These are phyloP conservation scores for Falco rusticolus DNA, from an alignment of 2,797 vertebrate species.

Conservation along the genomic window DNA sequence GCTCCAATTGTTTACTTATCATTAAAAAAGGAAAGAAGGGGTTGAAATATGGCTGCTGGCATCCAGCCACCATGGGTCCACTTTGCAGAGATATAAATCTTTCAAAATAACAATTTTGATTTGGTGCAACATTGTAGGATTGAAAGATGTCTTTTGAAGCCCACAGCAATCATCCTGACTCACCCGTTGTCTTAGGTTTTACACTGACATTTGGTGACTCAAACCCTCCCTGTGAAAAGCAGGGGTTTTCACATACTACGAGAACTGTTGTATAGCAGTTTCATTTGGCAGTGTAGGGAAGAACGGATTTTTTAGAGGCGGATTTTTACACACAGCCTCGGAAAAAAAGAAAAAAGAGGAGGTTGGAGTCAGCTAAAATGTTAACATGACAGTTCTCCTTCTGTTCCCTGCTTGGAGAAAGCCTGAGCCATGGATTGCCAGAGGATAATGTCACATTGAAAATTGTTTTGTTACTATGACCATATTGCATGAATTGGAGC, in stretches of 20 bases:
- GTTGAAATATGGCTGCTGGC: background rate
- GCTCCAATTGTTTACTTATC: fast-evolving
- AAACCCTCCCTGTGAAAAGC: background rate
- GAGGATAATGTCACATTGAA: background rate
- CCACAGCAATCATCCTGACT: background rate
- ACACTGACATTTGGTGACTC: background rate
- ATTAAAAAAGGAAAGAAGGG: background rate
- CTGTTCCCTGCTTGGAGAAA: slow-evolving; percentile 15
- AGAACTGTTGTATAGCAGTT: background rate
- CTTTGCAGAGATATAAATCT: background rate
- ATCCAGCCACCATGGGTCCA: background rate
- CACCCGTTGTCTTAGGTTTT: background rate
- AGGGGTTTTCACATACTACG: background rate
- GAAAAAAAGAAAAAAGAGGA: background rate
- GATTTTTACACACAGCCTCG: slow-evolving; percentile 1
- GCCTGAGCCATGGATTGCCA: background rate
- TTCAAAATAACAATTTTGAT: background rate
- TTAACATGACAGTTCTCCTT: slow-evolving; percentile 48
- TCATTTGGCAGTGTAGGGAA: background rate
- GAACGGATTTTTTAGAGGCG: background rate
- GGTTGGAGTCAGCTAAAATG: slow-evolving; percentile 51
- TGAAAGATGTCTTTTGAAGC: background rate
- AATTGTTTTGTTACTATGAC: background rate
- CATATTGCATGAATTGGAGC: fast-evolving
- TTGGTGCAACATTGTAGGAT: background rate